These are phyloP conservation scores for Semotilus atromaculatus DNA, from an alignment of 2,797 vertebrate species.

Conservation along the genomic window DNA sequence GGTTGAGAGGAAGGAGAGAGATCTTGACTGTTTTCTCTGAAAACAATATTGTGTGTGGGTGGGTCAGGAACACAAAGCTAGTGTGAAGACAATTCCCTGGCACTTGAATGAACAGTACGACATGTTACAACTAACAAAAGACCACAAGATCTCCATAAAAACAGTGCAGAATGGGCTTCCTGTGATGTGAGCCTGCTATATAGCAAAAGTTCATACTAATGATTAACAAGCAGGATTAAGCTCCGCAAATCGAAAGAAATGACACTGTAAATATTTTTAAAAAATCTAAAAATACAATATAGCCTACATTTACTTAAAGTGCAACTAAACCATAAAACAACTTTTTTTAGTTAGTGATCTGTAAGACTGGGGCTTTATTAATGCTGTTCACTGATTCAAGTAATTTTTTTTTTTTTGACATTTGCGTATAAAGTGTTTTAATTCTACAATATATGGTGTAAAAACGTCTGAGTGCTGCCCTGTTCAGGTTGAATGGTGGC, in stretches of 20 bases:
- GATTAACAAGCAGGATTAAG: not conserved
- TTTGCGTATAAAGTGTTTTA: too few relatives aligned
- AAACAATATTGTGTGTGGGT: constrained; percentile 28
- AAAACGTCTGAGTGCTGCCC: too few relatives aligned
- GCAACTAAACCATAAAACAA: too few relatives aligned
- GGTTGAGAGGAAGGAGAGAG: not conserved
- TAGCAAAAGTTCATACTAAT: not conserved
- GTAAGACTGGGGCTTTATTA: too few relatives aligned
- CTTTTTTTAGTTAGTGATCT: too few relatives aligned
- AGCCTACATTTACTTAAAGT: not conserved
- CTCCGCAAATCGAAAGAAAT: not conserved
- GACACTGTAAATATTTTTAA: not conserved
- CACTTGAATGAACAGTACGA: constrained; percentile 32
- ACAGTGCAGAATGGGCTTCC: not conserved
- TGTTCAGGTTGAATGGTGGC: too few relatives aligned
- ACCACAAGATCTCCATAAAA: constrained; percentile 3
- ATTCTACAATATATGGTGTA: too few relatives aligned
- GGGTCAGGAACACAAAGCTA: constrained; percentile 35
- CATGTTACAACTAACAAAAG: constrained; percentile 13
- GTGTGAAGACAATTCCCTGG: constrained; percentile 32
- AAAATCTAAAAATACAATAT: not conserved
- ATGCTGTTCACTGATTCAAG: too few relatives aligned
- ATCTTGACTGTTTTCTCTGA: constrained; percentile 32
- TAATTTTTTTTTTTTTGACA: too few relatives aligned
- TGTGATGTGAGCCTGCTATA: not conserved